These are phyloP conservation scores for Myotis davidii DNA, from an alignment of 2,113 vertebrate species.

Conservation along the genomic window DNA sequence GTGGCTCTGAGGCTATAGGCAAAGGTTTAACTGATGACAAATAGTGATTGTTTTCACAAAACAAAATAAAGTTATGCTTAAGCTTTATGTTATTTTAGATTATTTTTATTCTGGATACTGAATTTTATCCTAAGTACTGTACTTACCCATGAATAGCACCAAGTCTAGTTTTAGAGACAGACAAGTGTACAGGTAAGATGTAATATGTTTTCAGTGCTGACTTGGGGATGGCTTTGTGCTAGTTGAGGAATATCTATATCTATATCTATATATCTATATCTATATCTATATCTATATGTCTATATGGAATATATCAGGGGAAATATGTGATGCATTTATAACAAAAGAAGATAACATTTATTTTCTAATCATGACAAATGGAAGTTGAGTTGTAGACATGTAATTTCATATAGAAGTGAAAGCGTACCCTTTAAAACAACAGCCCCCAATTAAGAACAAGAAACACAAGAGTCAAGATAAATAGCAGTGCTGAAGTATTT, in stretches of 20 bases:
- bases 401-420: background rate
- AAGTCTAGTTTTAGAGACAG: background rate
- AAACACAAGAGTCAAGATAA: conserved; percentile 40
- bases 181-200: too few species aligned
- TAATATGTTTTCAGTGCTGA: background rate
- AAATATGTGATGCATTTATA: background rate
- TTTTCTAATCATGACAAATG: background rate
- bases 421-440: background rate
- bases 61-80: background rate
- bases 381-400: background rate
- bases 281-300: too few species aligned
- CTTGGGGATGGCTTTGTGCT: fast-evolving
- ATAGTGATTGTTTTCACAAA: background rate
- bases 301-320: fast-evolving
- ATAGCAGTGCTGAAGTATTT: background rate
- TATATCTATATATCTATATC: too few species aligned
- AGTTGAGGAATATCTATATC: too few species aligned
- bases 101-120: background rate
- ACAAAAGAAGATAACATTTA: background rate
- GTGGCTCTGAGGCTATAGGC: background rate
- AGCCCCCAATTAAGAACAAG: background rate
- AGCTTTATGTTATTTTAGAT: background rate
- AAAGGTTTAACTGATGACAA: background rate
- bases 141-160: fast-evolving
- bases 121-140: background rate